phyloP scores from a whole-genome alignment of 1,140 invertebrate genomes.

The Drosophila ogumai region DNA sequence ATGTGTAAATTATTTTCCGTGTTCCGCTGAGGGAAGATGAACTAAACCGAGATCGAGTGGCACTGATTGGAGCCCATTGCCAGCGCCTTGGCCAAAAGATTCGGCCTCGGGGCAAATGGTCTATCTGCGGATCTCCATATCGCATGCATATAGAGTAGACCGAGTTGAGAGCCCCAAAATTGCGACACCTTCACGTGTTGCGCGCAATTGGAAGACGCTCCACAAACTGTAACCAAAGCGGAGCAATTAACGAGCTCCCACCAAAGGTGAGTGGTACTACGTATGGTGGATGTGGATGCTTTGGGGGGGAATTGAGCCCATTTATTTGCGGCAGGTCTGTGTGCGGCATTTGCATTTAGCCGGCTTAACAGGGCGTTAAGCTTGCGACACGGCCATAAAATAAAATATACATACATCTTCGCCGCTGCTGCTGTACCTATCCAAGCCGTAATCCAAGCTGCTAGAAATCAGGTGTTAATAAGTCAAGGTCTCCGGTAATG shows the following conservation, averaged over 20 bases:
- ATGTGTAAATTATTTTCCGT: constrained; percentile 4
- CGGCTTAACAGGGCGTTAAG: constrained; percentile 80
- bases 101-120: constrained; percentile 42
- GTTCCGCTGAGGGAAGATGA: constrained; percentile 12
- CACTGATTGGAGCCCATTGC: constrained; percentile 70
- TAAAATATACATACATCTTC: constrained; percentile 35
- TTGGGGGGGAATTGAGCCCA: constrained; percentile 29
- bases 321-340: constrained; percentile 75
- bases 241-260: constrained; percentile 57
- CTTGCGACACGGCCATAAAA: constrained; percentile 66
- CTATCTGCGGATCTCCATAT: constrained; percentile 13
- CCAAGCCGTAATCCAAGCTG: constrained; percentile 31
- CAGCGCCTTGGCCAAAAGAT: constrained; percentile 49
- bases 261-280: constrained; percentile 13
- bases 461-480: constrained; percentile 59
- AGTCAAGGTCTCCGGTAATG: constrained; percentile 73
- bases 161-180: constrained; percentile 54
- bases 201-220: constrained; percentile 71
- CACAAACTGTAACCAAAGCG: constrained; percentile 46
- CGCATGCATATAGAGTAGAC: constrained; percentile 13
- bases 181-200: constrained; percentile 79
- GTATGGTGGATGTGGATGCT: constrained; percentile 8
- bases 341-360: constrained; percentile 73
- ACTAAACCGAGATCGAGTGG: constrained; percentile 53
- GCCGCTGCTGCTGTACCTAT: constrained; percentile 9